Evolutionary conservation across 2,113 vertebrate genomes (phyloP).

Genomic region (Bujurquina vittata): DNA sequence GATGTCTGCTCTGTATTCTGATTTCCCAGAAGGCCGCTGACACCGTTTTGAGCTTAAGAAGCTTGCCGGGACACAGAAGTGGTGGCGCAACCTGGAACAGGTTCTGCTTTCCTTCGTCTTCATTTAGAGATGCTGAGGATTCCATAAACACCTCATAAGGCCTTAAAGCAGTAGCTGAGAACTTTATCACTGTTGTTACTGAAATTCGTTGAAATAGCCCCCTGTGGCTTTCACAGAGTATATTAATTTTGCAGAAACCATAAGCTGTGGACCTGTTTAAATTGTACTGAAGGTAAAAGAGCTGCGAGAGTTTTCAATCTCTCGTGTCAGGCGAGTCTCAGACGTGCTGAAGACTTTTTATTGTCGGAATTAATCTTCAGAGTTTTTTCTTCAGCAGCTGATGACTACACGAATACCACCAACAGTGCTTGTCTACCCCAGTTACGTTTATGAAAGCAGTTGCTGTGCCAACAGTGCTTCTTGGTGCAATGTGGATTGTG

Average conservation of each 20-base stretch:
- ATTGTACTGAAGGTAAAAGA: neutral
- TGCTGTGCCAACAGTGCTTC: neutral
- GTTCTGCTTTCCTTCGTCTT: constrained; percentile 15
- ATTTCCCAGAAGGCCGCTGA: constrained; percentile 64
- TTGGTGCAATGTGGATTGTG: neutral
- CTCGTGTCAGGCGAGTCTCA: neutral
- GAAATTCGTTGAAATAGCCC: neutral
- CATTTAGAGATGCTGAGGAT: neutral
- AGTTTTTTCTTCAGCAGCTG: neutral
- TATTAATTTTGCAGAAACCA: constrained; percentile 5
- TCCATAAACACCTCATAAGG: neutral
- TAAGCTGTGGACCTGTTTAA: neutral
- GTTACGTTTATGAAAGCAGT: neutral
- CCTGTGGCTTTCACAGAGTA: neutral
- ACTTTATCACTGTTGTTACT: neutral
- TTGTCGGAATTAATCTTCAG: neutral
- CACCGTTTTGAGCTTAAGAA: constrained; percentile 38
- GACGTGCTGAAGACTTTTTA: neutral
- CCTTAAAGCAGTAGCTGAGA: neutral
- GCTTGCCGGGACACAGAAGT: neutral
- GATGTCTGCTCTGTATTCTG: constrained; percentile 6
- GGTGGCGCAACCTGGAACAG: neutral
- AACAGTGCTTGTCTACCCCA: neutral
- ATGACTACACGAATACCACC: neutral
- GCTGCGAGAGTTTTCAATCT: neutral